phyloP scores from a whole-genome alignment of 1,140 invertebrate species.

The Drosophila pandora region DNA sequence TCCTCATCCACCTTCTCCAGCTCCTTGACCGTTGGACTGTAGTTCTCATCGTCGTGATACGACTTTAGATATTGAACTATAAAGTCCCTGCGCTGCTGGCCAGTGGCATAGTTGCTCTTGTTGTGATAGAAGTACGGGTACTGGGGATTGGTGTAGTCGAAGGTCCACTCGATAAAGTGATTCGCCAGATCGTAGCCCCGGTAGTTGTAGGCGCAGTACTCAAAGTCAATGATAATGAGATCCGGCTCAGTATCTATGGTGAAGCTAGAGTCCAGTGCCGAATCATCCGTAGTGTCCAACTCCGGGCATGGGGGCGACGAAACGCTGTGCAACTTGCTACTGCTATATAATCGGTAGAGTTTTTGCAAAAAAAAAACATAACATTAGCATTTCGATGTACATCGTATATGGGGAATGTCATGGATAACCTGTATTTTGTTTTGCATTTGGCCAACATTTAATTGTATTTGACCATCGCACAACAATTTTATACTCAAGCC shows the following conservation, averaged over 20 bases:
- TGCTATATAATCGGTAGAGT: slow-evolving; percentile 25
- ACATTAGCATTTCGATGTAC: slow-evolving; percentile 9
- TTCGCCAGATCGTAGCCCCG: slow-evolving; percentile 98
- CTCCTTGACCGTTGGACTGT: slow-evolving; percentile 60
- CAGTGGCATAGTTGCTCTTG: slow-evolving; percentile 88
- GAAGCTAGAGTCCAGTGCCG: slow-evolving; percentile 66
- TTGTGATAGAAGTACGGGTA: slow-evolving; percentile 91
- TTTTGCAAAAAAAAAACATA: slow-evolving; percentile 16
- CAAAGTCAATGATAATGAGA: slow-evolving; percentile 94
- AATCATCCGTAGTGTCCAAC: slow-evolving; percentile 71
- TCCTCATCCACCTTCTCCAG: slow-evolving; percentile 85
- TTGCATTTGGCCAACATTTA: slow-evolving; percentile 35
- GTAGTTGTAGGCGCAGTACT: slow-evolving; percentile 97
- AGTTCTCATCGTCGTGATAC: slow-evolving; percentile 58
- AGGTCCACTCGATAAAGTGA: slow-evolving; percentile 97
- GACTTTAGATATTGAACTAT: slow-evolving; percentile 72
- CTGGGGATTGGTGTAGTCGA: slow-evolving; percentile 92
- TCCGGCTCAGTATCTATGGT: slow-evolving; percentile 85
- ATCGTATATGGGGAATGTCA: slow-evolving; percentile 13
- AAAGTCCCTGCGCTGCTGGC: slow-evolving; percentile 88
- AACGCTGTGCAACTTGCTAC: slow-evolving; percentile 45
- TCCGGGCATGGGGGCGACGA: slow-evolving; percentile 54
- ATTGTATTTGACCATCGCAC: slow-evolving; percentile 37
- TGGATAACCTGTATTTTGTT: slow-evolving; percentile 66
- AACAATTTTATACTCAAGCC: slow-evolving; percentile 53